Percentiles rank a stretch among this genome's conserved stretches.
These are phyloP conservation scores for Stegodyphus mimosarum DNA, from an alignment of 1,140 invertebrate species.

Conservation along the genomic window DNA sequence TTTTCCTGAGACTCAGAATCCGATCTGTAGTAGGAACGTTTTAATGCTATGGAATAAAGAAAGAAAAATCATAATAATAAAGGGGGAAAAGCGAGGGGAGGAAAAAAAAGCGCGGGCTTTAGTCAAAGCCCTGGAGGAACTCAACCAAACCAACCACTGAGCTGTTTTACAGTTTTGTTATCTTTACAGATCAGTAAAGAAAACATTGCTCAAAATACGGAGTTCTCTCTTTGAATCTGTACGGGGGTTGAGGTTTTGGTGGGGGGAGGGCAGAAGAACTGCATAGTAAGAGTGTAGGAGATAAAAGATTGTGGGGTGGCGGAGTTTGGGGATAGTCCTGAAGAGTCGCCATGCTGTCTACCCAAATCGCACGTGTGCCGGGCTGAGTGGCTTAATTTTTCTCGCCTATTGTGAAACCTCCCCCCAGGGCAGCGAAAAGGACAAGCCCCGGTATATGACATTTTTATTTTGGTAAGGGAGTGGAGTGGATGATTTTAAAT, in stretches of 20 bases:
- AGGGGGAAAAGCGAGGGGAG: neutral
- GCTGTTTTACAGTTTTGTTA: conserved; percentile 61
- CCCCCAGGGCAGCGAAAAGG: conserved; percentile 3
- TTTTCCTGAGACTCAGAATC: neutral
- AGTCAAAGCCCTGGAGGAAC: conserved; percentile 52
- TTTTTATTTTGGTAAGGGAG: conserved; percentile 51
- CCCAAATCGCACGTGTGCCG: conserved; percentile 19
- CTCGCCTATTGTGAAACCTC: conserved; percentile 37
- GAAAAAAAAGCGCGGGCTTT: conserved; percentile 44
- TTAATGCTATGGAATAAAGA: conserved; percentile 44
- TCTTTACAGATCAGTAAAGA: conserved; percentile 60
- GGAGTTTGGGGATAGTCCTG: neutral
- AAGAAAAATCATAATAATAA: conserved; percentile 57
- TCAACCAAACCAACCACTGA: conserved; percentile 38
- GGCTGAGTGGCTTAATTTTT: conserved; percentile 59
- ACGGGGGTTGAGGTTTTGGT: conserved; percentile 3
- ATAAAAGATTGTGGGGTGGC: neutral
- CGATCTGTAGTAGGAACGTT: conserved; percentile 28
- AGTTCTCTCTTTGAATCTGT: conserved; percentile 7
- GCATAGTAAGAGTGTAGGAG: neutral
- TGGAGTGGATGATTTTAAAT: conserved; percentile 1
- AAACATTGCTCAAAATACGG: conserved; percentile 58
- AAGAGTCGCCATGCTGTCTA: conserved; percentile 18
- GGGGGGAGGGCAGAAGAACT: neutral
- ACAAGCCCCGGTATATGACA: conserved; percentile 20